phyloP scores from a whole-genome alignment of 2,797 vertebrate species.

The Enteromius fasciolatus region DNA sequence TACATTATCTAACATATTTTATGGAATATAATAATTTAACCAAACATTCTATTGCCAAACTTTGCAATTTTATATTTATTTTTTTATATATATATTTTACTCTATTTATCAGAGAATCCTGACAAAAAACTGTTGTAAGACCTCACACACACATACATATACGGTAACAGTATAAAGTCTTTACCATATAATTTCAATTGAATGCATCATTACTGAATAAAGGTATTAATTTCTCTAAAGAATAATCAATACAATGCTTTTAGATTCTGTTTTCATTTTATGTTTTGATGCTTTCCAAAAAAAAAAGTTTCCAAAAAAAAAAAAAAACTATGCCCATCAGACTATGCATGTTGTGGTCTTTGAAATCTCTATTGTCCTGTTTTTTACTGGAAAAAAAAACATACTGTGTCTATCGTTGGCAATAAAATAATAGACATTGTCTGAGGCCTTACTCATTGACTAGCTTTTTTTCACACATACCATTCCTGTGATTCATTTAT shows the following conservation, averaged over 20 bases:
- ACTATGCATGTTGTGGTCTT: not conserved
- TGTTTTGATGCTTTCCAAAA: not conserved
- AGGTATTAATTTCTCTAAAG: not conserved
- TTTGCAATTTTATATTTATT: not conserved
- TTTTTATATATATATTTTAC: too few species aligned
- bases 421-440: conserved; percentile 30
- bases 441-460: conserved; percentile 19
- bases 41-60: not conserved
- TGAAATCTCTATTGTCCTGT: conserved; percentile 4
- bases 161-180: not conserved
- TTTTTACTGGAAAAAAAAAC: not conserved
- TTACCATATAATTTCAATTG: too few species aligned
- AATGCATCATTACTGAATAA: not conserved
- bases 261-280: not conserved
- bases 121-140: too few species aligned
- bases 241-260: not conserved
- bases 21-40: too few species aligned
- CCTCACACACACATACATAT: too few species aligned
- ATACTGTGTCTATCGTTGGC: conserved; percentile 9
- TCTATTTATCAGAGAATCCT: too few species aligned
- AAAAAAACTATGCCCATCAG: not conserved
- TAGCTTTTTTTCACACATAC: conserved; percentile 27
- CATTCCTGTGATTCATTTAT: conserved; percentile 44
- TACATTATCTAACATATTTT: not conserved
- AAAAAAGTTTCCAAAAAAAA: not conserved